Evolutionary conservation across 2,888 invertebrate genomes (phyloP).

Genomic region (Euproctis similis): DNA sequence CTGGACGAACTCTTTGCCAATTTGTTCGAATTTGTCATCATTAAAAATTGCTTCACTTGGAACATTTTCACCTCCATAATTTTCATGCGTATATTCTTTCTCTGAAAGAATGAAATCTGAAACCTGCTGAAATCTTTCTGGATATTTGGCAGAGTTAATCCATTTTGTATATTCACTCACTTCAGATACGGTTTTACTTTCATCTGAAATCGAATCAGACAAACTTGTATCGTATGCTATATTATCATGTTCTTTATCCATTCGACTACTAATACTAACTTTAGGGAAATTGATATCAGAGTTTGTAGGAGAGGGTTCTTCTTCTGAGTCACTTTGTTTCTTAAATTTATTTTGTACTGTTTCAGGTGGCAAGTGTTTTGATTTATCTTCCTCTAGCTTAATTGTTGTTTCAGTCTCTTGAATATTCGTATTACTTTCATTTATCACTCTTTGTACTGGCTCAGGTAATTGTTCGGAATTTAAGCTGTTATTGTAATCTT

Average conservation of each 20-base stretch:
- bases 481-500: conserved; percentile 12
- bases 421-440: conserved; percentile 15
- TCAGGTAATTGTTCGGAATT: conserved; percentile 31
- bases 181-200: conserved; percentile 4
- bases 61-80: conserved; percentile 4
- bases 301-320: conserved; percentile 8
- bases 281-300: conserved; percentile 1
- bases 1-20: conserved; percentile 5
- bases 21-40: conserved; percentile 3
- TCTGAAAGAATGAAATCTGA: conserved; percentile 16
- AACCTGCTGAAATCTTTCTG: conserved; percentile 11
- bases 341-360: conserved; percentile 54
- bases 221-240: conserved; percentile 9
- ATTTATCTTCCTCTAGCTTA: conserved; percentile 19
- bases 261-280: conserved; percentile 2
- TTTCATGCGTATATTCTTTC: conserved; percentile 8
- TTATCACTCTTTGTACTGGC: conserved; percentile 40
- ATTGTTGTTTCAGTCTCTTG: conserved; percentile 22
- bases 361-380: conserved; percentile 42
- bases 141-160: conserved; percentile 8
- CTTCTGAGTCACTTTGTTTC: conserved; percentile 13
- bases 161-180: conserved; percentile 9
- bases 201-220: conserved; percentile 1
- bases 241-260: conserved; percentile 16
- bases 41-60: conserved; percentile 1